Conservation (phyloP, 2,888 invertebrate genomes). For the Eulithis prunata region DNA sequence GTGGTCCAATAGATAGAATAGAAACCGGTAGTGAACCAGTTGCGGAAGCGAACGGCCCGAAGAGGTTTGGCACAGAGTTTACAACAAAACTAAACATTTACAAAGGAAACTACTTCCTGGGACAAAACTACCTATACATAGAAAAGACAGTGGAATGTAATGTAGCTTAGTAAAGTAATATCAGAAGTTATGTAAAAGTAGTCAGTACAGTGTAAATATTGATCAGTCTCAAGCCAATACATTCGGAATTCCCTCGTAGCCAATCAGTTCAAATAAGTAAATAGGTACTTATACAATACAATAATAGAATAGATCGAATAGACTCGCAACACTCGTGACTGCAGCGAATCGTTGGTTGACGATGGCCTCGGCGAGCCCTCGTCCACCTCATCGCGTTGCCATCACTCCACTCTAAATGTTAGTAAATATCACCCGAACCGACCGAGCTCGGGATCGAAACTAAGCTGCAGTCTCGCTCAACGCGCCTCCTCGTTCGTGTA, state of each 20-base stretch:
- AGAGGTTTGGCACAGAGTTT: constrained; percentile 9
- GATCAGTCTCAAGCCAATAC: constrained; percentile 79
- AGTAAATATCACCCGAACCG: too few species aligned
- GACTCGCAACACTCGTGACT: too few species aligned
- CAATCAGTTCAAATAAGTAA: neutral
- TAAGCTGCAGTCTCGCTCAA: too few species aligned
- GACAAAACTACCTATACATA: neutral
- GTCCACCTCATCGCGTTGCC: too few species aligned
- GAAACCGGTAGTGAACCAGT: neutral
- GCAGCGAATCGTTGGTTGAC: too few species aligned
- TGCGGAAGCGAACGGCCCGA: neutral
- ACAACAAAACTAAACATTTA: neutral
- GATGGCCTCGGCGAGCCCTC: too few species aligned
- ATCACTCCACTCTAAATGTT: too few species aligned
- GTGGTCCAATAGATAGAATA: neutral
- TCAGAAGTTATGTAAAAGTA: constrained; percentile 49
- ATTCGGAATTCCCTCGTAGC: constrained; percentile 59
- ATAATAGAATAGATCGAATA: too few species aligned
- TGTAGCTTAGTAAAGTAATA: constrained; percentile 18
- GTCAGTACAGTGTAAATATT: constrained; percentile 65
- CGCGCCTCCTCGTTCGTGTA: neutral
- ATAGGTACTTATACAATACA: neutral
- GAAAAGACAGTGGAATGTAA: constrained; percentile 19
- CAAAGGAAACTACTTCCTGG: neutral
- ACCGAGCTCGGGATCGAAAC: too few species aligned